Base-by-base conservation (phyloP, 1,140 invertebrate genomes). In the Lasioglossum albipes region DNA sequence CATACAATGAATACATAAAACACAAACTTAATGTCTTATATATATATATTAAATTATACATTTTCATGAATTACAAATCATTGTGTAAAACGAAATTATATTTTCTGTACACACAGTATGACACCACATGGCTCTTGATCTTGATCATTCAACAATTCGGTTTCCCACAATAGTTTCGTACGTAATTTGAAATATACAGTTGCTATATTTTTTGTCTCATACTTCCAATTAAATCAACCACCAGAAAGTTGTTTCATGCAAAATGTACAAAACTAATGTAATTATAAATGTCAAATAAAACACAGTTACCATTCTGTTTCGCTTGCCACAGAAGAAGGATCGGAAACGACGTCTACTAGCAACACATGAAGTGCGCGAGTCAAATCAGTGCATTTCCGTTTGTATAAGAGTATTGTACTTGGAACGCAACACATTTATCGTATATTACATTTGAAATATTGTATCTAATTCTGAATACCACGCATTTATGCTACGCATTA, bases 241-340 rank as follows among this genome's bases (percentile, higher is more conserved):
- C 13, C 12, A 27, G 18, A 36, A 49, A 41, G 20, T 2, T 20
- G 16, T 16, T 42, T 6, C 66, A n/a, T 36, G 16, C n/a, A 52
- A 6, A 52, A 72, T 65, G 49, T 12, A 20, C 49, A 42, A 64
- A 73, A 74, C 0, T 76, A 61, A 49, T 18, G 27, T 10, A 68
- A 68, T 82, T 69, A 41, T 16, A 57, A 52, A 62, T 13, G 2
- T 70, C 41, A 71, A 77, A 77, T 66, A 81, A 75, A 20, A 67
- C 10, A 13, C 22, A 68, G 54, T 75, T 75, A 80, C 78, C 78
- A 80, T 80, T 69, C 75, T 80, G 72, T 80, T 41, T 41, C 65
- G 52, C 49, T 62, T 68, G 27, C 10, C 20, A 62, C 54, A 12
- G 12, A 20, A 52, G 54, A 75, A 80, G 12, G 65, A 41, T 75